Percentiles rank a stretch among this genome's conserved stretches.
Conservation (phyloP, 2,113 vertebrate genomes). For the Amblyopsis rosae region DNA sequence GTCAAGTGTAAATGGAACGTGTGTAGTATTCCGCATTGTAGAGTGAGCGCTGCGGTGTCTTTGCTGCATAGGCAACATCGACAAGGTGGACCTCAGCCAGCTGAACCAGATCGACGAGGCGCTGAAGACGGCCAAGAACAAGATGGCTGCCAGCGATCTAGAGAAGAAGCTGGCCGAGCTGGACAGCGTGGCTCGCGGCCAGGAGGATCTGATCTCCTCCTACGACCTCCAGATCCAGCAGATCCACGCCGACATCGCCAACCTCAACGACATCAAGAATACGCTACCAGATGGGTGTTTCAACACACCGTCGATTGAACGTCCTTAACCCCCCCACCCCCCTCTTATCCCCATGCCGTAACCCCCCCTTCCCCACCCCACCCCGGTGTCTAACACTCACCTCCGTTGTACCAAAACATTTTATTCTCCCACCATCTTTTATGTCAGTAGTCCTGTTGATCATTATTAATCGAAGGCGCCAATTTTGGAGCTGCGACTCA, state of each 20-base stretch:
- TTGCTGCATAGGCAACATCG: constrained; percentile 83
- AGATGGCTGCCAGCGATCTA: constrained; percentile 85
- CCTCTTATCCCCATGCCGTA: neutral
- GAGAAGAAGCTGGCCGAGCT: constrained; percentile 89
- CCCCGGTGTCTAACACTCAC: neutral
- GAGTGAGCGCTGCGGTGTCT: neutral
- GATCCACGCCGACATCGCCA: constrained; percentile 90
- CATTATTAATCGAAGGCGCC: no score
- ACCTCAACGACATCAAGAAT: constrained; percentile 95
- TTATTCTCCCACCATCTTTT: neutral
- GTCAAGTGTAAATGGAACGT: no score
- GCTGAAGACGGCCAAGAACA: constrained; percentile 85
- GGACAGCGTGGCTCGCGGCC: constrained; percentile 83
- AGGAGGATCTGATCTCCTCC: constrained; percentile 87
- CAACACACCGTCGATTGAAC: constrained; percentile 93
- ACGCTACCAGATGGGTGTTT: constrained; percentile 93
- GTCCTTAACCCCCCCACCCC: constrained; percentile 68
- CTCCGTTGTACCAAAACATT: neutral
- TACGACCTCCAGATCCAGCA: constrained; percentile 91
- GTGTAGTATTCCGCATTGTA: no score
- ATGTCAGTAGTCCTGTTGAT: neutral
- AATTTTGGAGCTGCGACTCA: no score
- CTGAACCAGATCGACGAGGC: constrained; percentile 88
- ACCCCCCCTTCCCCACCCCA: neutral
- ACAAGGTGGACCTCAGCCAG: constrained; percentile 91